Evolutionary conservation across 2,797 vertebrate species (phyloP).

Genomic region (Octomys mimax): DNA sequence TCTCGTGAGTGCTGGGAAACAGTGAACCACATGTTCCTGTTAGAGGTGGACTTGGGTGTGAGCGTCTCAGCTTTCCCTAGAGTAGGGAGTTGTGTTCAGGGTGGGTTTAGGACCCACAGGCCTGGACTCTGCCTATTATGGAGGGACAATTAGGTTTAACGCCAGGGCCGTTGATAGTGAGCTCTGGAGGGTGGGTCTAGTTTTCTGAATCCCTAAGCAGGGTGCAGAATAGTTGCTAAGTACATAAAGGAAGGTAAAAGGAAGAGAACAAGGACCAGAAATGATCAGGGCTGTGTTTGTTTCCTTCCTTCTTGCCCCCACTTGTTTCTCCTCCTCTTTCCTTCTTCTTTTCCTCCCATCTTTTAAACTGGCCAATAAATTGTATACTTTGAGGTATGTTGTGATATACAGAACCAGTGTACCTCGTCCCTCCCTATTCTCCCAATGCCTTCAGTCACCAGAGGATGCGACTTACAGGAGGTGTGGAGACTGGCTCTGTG

Average conservation of each 20-base stretch:
- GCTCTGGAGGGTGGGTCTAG: neutral
- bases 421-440: neutral
- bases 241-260: neutral
- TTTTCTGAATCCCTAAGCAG: neutral
- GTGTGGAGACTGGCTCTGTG: neutral
- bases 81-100: neutral
- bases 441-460: rapidly evolving
- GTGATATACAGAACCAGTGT: too few species aligned
- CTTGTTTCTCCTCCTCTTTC: neutral
- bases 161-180: neutral
- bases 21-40: neutral
- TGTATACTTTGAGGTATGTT: rapidly evolving
- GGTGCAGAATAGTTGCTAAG: neutral
- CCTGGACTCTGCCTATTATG: neutral
- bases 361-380: neutral
- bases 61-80: neutral
- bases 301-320: neutral
- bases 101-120: neutral
- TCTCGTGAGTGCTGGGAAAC: neutral
- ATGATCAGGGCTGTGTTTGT: neutral
- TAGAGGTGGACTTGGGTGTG: neutral
- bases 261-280: neutral
- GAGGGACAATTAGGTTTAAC: neutral
- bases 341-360: neutral
- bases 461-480: neutral